Base-by-base conservation (phyloP, 2,888 invertebrate species). In the Agapetus fuscipes region DNA sequence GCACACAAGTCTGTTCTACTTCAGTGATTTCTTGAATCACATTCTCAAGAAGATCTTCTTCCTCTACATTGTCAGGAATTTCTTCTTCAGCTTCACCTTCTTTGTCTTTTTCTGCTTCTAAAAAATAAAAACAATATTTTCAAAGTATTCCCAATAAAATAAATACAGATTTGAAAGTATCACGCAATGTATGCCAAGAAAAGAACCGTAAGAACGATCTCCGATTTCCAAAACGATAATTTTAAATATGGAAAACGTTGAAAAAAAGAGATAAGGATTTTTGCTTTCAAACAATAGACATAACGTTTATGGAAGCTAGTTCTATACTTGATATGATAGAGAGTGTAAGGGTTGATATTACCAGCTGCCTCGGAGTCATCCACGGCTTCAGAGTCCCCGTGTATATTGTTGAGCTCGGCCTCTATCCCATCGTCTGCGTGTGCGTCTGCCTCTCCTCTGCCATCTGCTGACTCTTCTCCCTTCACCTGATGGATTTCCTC, bases 41-140 rank as follows among this genome's bases (percentile, higher is more conserved):
- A 37, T 60, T 58, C 12, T 57, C 58, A 3, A 53, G 52, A 51
- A 54, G 51, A 48, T 50, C 53, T 43, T 55, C 71, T 0, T 51
- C 35, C 41, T 49, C 54, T n/a, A n/a, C n/a, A 9, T 20, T 20
- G 20, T 9, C 9, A 4, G 20, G 20, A 4, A 20, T 6, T 32
- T 59, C 57, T 2, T 58, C 49, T 39, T 59, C 58, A 0, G 53
- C 51, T 45, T 49, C 54, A 43, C 56, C 58, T 2, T 67, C 69
- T 16, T 61, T 63, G 40, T 73, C 74, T 48, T 71, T 63, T 24
- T 72, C 72, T 62, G 65, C 12, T 54, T 44, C 40, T 44, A 20
- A 15, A 34, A 37, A n/a, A n/a, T 35, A 25, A 20, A 20, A 13
- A 37, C 16, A 11, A 2, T 17, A 26, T 26, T 11, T 26, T 17